A percentile compares a stretch with the other conserved stretches of the same genome.
phyloP scores from a whole-genome alignment of 2,113 vertebrate genomes.

The Pholis gunnellus region DNA sequence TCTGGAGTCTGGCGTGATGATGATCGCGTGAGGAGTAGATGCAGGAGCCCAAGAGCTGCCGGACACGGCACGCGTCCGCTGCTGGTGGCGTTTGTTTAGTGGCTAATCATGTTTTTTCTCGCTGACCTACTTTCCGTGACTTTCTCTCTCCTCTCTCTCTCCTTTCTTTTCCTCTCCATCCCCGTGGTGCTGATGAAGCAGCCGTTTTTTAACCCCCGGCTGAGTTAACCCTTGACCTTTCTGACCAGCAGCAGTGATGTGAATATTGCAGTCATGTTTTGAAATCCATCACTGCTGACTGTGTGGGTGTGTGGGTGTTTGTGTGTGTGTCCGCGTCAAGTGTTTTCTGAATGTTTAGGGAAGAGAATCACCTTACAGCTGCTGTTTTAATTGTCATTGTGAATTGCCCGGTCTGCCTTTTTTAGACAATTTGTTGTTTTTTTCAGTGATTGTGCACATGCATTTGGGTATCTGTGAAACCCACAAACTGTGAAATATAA shows the following conservation, averaged over 20 bases:
- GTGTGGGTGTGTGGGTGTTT: constrained; percentile 1
- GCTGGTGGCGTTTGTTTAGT: constrained; percentile 57
- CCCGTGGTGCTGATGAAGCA: constrained; percentile 75
- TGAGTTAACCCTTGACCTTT: constrained; percentile 63
- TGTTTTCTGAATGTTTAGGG: not conserved
- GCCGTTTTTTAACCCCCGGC: constrained; percentile 40
- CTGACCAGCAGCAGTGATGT: constrained; percentile 28
- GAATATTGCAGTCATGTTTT: constrained; percentile 22
- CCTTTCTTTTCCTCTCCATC: constrained; percentile 44
- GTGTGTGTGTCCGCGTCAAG: not conserved
- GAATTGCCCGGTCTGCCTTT: not conserved
- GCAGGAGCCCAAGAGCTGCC: not conserved
- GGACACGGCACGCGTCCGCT: constrained; percentile 10
- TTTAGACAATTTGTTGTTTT: not conserved
- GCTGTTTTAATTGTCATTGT: not conserved
- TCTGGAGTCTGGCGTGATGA: not conserved
- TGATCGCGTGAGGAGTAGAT: constrained; percentile 7
- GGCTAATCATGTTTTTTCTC: constrained; percentile 66
- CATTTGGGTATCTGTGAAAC: not conserved
- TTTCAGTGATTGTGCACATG: not conserved
- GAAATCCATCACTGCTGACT: constrained; percentile 8
- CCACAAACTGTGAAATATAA: no score
- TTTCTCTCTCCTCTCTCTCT: constrained; percentile 38
- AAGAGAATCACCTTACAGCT: not conserved
- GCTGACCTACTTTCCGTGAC: constrained; percentile 71